Conservation (phyloP, 2,888 invertebrate genomes). For the Ypsolopha sequella region DNA sequence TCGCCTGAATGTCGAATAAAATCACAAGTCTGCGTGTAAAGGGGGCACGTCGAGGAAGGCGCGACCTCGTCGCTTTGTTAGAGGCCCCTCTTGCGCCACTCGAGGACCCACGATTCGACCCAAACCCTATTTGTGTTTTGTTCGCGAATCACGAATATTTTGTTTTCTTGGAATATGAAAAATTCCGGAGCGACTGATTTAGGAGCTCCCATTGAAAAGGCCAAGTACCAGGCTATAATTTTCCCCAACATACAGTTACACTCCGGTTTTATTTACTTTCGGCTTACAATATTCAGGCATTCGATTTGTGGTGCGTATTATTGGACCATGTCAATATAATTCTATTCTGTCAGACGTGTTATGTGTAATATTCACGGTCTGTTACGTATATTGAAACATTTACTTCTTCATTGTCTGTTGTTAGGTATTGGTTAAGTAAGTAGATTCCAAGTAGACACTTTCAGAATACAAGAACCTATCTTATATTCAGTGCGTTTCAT, state of each 20-base stretch:
- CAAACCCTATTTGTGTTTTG: constrained; percentile 55
- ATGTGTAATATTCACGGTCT: too few species aligned
- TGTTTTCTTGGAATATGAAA: constrained; percentile 47
- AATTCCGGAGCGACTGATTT: constrained; percentile 55
- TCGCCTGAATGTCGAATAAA: constrained; percentile 14
- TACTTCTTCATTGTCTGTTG: too few species aligned
- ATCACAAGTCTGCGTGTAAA: constrained; percentile 27
- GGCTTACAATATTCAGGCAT: too few species aligned
- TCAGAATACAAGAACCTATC: too few species aligned
- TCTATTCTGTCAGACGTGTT: too few species aligned
- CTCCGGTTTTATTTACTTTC: background rate
- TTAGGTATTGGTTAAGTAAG: too few species aligned
- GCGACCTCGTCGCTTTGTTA: constrained; percentile 35
- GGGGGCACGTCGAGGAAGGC: constrained; percentile 27
- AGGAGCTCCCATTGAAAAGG: constrained; percentile 47
- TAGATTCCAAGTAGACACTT: too few species aligned
- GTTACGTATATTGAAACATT: too few species aligned
- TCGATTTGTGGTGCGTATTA: too few species aligned
- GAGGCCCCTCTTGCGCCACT: constrained; percentile 40
- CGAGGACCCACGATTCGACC: constrained; percentile 23
- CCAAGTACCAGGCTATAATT: constrained; percentile 36
- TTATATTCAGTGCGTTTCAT: too few species aligned
- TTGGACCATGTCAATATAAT: too few species aligned
- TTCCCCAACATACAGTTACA: constrained; percentile 15
- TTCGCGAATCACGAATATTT: constrained; percentile 63